Base-by-base conservation (phyloP, 2,888 invertebrate species). In the Lasioglossum leucozonium region DNA sequence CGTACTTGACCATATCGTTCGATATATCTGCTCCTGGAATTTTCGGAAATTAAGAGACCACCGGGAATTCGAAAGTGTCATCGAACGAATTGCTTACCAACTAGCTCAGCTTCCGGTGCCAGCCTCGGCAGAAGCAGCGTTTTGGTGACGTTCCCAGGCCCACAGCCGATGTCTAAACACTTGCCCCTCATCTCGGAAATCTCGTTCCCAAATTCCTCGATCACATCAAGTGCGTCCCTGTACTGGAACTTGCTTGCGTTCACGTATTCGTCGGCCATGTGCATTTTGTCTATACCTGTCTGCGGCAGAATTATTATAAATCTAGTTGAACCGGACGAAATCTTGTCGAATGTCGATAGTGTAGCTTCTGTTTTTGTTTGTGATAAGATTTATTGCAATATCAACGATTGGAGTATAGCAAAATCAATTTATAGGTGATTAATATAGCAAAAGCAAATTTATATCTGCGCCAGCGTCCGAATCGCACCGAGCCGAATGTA, bases 121-220 rank as follows among this genome's bases (percentile, higher is more conserved):
- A 98, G 92, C 84, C 96, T 95, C 0, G 97, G 96, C 85, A 96
- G 95, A 81, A 98, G 94, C 47, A 96, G 95, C n/a, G 96, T 96
- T 79, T 96, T 95, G 0, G 97, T 96, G 18, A 97, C 97, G 91
- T 96, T 96, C 0, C 98, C 97, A 58, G 97, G 97, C 0, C 97
- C 98, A 85, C 97, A 97, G 0, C 98, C 98, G 62, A 98, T 96
- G 91, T 98, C 98, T 67, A 95, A 91, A 73, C 95, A 95, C 65
- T 84, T 91, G 10, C 95, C 95, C 44, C 86, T 81, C 94, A 95
- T 94, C 71, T 91, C 88, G 1, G 89, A 91, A 44, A 94, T 93
- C 87, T 95, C 94, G 71, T 93, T 92, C n/a, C 91, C 91, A 93
- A 96, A 97, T 91, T 97, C 96, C 55, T 97, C 96, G 73, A 98